These are phyloP conservation scores for Bovichtus diacanthus DNA, from an alignment of 2,797 vertebrate species.

Conservation along the genomic window DNA sequence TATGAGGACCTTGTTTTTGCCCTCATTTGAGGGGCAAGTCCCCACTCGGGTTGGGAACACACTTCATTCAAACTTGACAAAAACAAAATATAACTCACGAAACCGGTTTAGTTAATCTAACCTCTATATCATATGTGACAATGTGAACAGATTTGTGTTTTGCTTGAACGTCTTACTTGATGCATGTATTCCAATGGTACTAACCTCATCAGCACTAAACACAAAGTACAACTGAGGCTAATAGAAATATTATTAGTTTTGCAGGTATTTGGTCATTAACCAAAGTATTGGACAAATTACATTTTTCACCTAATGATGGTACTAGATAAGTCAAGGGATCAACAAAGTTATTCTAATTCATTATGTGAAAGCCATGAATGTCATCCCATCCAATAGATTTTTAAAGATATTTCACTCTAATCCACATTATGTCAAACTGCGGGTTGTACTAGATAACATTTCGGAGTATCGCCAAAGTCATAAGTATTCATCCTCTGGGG, in stretches of 20 bases:
- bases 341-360: neutral
- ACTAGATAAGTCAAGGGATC: neutral
- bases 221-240: neutral
- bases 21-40: neutral
- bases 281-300: no score
- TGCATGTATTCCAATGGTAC: neutral
- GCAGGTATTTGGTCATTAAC: neutral
- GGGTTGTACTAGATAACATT: neutral
- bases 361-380: neutral
- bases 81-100: no score
- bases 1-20: neutral
- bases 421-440: neutral
- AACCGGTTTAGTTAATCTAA: no score
- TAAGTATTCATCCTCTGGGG: neutral
- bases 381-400: neutral
- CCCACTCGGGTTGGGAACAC: no score
- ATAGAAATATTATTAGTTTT: neutral
- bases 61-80: no score
- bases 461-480: neutral
- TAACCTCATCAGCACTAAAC: neutral
- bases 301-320: neutral
- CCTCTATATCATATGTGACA: neutral
- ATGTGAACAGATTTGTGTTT: neutral
- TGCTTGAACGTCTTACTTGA: neutral
- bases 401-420: neutral